Evolutionary conservation across 1,140 invertebrate genomes (phyloP).

Genomic region (Octopus bimaculoides): DNA sequence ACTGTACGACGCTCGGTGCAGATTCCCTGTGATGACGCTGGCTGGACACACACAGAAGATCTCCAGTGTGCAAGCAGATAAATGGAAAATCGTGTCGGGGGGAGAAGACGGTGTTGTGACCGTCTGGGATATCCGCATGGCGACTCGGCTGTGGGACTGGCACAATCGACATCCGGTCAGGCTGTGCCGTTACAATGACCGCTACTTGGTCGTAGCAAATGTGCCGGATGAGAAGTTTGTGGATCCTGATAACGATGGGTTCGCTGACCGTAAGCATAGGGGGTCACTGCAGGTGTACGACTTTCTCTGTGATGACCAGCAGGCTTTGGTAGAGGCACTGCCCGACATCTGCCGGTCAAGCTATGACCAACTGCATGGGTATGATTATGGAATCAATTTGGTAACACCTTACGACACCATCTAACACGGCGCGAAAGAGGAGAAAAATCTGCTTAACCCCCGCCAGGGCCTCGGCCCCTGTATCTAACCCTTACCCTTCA

Average conservation of each 20-base stretch:
- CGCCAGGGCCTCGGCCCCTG: no score
- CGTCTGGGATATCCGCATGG: slow-evolving; percentile 51
- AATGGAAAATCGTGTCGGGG: slow-evolving; percentile 49
- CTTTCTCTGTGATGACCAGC: slow-evolving; percentile 38
- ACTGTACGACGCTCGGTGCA: slow-evolving; percentile 36
- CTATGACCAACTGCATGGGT: slow-evolving; percentile 46
- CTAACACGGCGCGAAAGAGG: neutral
- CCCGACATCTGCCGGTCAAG: slow-evolving; percentile 48
- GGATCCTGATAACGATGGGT: slow-evolving; percentile 35
- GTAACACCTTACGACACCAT: slow-evolving; percentile 44
- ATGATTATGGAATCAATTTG: slow-evolving; percentile 45
- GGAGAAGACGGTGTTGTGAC: slow-evolving; percentile 45
- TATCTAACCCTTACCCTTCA: no score
- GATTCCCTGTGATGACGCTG: slow-evolving; percentile 28
- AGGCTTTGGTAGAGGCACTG: slow-evolving; percentile 34
- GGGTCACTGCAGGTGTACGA: slow-evolving; percentile 47
- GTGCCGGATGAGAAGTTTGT: slow-evolving; percentile 38
- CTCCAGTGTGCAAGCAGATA: slow-evolving; percentile 45
- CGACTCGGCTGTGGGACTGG: slow-evolving; percentile 48
- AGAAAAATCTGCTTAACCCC: no score
- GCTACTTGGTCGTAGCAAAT: slow-evolving; percentile 39
- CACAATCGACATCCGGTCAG: slow-evolving; percentile 47
- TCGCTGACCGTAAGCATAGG: slow-evolving; percentile 39
- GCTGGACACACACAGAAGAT: slow-evolving; percentile 36
- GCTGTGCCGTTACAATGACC: slow-evolving; percentile 35